Evolutionary conservation across 2,113 vertebrate species (phyloP).

Genomic region (Amazona guildingii): DNA sequence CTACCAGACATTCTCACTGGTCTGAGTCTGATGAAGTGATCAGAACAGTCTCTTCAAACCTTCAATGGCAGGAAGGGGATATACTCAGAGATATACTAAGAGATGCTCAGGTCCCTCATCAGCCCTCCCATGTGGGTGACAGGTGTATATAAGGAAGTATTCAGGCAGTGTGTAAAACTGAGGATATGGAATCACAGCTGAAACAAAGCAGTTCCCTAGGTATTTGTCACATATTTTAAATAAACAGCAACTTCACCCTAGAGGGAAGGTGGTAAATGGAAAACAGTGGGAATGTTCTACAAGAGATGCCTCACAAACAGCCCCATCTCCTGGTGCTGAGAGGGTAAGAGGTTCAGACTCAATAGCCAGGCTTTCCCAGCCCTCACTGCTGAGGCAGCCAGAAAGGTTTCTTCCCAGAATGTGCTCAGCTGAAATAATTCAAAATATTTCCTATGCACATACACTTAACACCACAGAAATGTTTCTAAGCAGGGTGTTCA

Average conservation of each 20-base stretch:
- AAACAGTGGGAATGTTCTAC: not conserved
- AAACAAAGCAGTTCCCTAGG: not conserved
- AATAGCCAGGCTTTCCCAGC: not conserved
- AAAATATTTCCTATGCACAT: not conserved
- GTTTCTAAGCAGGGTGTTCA: not conserved
- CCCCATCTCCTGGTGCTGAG: not conserved
- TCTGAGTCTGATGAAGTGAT: not conserved
- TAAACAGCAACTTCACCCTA: not conserved
- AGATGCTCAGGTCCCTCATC: not conserved
- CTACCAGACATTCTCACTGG: not conserved
- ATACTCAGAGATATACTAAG: not conserved
- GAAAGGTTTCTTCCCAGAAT: not conserved
- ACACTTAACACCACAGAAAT: not conserved
- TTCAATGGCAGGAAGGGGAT: not conserved
- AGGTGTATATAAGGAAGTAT: not conserved
- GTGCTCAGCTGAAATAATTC: not conserved
- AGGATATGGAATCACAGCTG: not conserved
- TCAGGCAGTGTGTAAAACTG: not conserved
- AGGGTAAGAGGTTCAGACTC: not conserved
- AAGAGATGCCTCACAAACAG: not conserved
- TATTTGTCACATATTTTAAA: not conserved
- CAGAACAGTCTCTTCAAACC: not conserved
- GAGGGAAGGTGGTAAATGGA: not conserved
- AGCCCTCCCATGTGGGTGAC: not conserved
- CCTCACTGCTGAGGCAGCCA: not conserved